phyloP scores from a whole-genome alignment of 2,113 vertebrate genomes.

The Ameiurus melas region DNA sequence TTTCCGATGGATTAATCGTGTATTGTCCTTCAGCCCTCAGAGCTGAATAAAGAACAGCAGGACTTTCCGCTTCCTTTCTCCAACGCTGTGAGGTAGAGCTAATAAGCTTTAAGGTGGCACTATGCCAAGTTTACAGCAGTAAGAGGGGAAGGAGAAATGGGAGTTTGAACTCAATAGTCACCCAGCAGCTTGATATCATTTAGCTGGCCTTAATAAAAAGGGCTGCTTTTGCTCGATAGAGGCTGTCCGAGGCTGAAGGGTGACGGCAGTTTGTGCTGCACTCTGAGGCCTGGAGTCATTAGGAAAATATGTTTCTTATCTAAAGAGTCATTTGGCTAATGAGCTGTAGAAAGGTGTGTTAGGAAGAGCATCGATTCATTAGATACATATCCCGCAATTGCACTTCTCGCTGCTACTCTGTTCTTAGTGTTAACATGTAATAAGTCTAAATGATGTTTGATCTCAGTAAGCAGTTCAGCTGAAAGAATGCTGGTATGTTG shows the following conservation, averaged over 20 bases:
- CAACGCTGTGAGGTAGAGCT: constrained; percentile 43
- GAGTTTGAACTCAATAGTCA: constrained; percentile 55
- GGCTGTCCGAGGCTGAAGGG: constrained; percentile 48
- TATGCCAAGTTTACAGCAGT: constrained; percentile 45
- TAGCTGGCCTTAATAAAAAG: constrained; percentile 63
- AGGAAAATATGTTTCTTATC: constrained; percentile 14
- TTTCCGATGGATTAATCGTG: neutral
- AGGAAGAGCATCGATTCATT: constrained; percentile 15
- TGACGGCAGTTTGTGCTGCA: constrained; percentile 9
- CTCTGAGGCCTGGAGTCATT: neutral
- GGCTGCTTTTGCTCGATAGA: constrained; percentile 46
- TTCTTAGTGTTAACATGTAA: neutral
- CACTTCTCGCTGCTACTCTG: neutral
- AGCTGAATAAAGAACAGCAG: constrained; percentile 7
- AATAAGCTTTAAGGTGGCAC: constrained; percentile 44
- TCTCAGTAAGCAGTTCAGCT: neutral
- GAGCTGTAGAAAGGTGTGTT: constrained; percentile 3
- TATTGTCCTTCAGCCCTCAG: neutral
- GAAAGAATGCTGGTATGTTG: neutral
- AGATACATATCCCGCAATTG: neutral
- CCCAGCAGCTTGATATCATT: constrained; percentile 67
- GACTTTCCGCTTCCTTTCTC: neutral
- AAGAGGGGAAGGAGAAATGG: constrained; percentile 51
- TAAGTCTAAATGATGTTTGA: neutral
- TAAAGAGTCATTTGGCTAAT: constrained; percentile 22